These are phyloP conservation scores for Amphipyra tragopoginis DNA, from an alignment of 2,888 invertebrate species.

Conservation along the genomic window DNA sequence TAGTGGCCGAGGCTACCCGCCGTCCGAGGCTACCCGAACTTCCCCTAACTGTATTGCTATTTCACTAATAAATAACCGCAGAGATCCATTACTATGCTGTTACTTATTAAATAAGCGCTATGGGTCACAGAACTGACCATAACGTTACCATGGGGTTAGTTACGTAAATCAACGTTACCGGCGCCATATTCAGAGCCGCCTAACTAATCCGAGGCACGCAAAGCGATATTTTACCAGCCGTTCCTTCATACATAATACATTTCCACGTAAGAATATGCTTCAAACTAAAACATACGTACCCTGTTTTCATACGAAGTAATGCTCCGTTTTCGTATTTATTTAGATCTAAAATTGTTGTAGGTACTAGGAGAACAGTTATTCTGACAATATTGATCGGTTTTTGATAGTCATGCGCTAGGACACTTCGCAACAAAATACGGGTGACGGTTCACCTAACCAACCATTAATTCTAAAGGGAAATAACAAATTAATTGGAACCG, in stretches of 20 bases:
- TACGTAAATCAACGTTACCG: slow-evolving; percentile 62
- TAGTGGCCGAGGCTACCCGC: too few relatives aligned
- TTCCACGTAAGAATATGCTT: slow-evolving; percentile 63
- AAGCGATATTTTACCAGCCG: slow-evolving; percentile 78
- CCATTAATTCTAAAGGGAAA: slow-evolving; percentile 10
- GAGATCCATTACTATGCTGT: slow-evolving; percentile 34
- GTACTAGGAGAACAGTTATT: slow-evolving; percentile 10
- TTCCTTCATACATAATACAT: slow-evolving; percentile 72
- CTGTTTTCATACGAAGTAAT: slow-evolving; percentile 59
- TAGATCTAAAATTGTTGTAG: slow-evolving; percentile 26
- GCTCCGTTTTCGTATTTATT: slow-evolving; percentile 22
- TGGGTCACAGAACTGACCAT: slow-evolving; percentile 34
- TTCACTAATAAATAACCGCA: slow-evolving; percentile 21
- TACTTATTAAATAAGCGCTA: slow-evolving; percentile 33
- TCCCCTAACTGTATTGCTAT: slow-evolving; percentile 28
- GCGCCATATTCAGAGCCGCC: slow-evolving; percentile 62
- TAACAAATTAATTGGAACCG: slow-evolving; percentile 17
- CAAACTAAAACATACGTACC: slow-evolving; percentile 58
- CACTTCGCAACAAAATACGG: slow-evolving; percentile 12
- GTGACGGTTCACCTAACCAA: slow-evolving; percentile 18
- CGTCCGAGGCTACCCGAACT: too few relatives aligned
- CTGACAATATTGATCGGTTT: slow-evolving; percentile 42
- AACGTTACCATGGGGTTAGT: slow-evolving; percentile 40
- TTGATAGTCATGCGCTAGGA: slow-evolving; percentile 38
- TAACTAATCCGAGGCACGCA: slow-evolving; percentile 80